phyloP scores from a whole-genome alignment of 2,797 vertebrate genomes.

The Pangasius krempfi region DNA sequence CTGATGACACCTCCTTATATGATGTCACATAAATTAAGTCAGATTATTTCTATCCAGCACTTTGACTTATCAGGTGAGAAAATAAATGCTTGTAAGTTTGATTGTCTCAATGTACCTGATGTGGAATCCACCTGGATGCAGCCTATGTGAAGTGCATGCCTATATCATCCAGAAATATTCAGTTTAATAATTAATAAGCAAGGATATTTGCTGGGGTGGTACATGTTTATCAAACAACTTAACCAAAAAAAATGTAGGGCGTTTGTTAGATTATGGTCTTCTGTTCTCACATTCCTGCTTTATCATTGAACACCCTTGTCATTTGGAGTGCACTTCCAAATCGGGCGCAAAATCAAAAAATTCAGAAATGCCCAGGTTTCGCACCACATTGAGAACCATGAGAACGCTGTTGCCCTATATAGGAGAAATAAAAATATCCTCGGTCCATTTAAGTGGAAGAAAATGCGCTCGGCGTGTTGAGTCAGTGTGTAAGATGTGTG shows the following conservation, averaged over 20 bases:
- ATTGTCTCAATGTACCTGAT: neutral
- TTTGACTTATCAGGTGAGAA: neutral
- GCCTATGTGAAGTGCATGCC: neutral
- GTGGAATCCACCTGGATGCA: too few species aligned
- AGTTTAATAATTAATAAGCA: neutral
- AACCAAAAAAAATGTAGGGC: neutral
- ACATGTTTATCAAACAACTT: neutral
- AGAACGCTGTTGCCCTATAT: slow-evolving; percentile 10
- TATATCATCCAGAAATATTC: neutral
- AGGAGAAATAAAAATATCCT: slow-evolving; percentile 20
- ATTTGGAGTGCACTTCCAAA: neutral
- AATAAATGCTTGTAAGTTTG: neutral
- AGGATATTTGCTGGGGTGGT: neutral
- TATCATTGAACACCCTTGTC: neutral
- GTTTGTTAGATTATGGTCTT: neutral
- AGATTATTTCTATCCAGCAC: too few species aligned
- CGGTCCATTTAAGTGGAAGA: slow-evolving; percentile 3
- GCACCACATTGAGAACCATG: neutral
- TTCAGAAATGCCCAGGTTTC: neutral
- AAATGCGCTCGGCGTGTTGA: slow-evolving; percentile 23
- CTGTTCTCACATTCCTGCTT: neutral
- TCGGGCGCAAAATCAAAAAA: neutral
- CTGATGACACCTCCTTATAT: neutral
- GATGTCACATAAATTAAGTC: neutral
- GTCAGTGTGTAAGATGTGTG: slow-evolving; percentile 55